Evolutionary conservation across 2,113 vertebrate species (phyloP).

Genomic region (Alligator sinensis): DNA sequence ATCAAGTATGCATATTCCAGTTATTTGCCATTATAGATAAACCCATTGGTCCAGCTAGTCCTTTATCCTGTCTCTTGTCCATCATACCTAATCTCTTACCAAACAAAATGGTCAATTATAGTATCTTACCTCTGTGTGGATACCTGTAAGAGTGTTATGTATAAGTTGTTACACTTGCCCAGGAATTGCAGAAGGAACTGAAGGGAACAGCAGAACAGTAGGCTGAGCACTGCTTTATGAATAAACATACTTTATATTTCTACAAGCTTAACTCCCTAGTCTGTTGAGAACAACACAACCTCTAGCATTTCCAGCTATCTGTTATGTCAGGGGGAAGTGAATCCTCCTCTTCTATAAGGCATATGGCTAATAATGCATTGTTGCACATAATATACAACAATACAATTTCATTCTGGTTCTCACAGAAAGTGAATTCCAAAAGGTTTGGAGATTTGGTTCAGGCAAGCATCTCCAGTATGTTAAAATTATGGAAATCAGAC

Average conservation of each 20-base stretch:
- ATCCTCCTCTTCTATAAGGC: constrained; percentile 22
- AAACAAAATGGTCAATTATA: constrained; percentile 4
- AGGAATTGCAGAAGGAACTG: too few relatives aligned
- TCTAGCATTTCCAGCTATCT: neutral
- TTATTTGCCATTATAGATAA: neutral
- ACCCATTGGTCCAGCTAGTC: neutral
- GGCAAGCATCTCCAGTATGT: neutral
- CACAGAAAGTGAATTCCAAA: neutral
- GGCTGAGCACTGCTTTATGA: too few relatives aligned
- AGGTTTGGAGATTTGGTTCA: neutral
- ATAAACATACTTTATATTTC: too few relatives aligned
- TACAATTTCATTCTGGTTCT: neutral
- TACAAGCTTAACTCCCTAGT: too few relatives aligned
- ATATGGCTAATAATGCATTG: constrained; percentile 9
- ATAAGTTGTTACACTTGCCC: too few relatives aligned
- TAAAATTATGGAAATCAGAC: constrained; percentile 8
- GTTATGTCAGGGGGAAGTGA: constrained; percentile 24
- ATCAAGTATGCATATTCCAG: neutral
- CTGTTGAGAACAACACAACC: too few relatives aligned
- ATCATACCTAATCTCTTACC: neutral
- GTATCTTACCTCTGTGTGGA: neutral
- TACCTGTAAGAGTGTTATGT: too few relatives aligned
- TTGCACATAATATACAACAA: neutral
- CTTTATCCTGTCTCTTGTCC: neutral
- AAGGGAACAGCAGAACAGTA: too few relatives aligned